Evolutionary conservation across 2,797 vertebrate genomes (phyloP).

Genomic region (Malacoraja senta): DNA sequence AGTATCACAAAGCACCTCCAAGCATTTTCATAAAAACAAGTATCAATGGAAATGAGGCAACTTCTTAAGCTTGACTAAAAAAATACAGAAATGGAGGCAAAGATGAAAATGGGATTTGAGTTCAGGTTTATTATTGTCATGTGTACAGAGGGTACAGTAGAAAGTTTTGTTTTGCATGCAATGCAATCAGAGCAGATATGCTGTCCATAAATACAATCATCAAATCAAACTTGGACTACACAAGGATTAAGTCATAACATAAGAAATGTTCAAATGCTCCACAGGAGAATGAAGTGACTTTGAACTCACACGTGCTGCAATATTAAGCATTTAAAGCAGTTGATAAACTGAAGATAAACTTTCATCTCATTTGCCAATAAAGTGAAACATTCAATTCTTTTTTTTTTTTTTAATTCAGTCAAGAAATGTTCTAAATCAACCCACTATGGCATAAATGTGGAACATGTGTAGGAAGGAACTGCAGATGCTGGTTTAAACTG

Average conservation of each 20-base stretch:
- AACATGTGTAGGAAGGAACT: not conserved
- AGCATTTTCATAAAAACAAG: not conserved
- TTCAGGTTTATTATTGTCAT: too few species aligned
- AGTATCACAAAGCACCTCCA: not conserved
- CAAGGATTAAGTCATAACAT: not conserved
- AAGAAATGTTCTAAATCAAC: not conserved
- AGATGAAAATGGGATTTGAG: not conserved
- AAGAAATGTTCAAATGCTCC: too few species aligned
- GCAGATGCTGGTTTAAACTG: too few species aligned
- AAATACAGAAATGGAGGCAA: not conserved
- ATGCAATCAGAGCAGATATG: too few species aligned
- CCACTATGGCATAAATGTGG: not conserved
- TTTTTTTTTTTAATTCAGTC: not conserved
- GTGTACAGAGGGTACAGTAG: too few species aligned
- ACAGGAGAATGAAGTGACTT: too few species aligned
- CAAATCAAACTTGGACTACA: not conserved
- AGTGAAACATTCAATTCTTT: not conserved
- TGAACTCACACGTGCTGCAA: too few species aligned
- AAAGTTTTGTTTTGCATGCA: too few species aligned
- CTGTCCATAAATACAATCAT: too few species aligned
- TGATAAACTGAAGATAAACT: too few species aligned
- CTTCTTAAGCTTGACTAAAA: not conserved
- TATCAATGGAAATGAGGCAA: not conserved
- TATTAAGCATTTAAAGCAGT: too few species aligned
- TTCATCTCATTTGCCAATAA: not conserved